phyloP scores from a whole-genome alignment of 2,113 vertebrate genomes.

The Cyrtonyx montezumae region DNA sequence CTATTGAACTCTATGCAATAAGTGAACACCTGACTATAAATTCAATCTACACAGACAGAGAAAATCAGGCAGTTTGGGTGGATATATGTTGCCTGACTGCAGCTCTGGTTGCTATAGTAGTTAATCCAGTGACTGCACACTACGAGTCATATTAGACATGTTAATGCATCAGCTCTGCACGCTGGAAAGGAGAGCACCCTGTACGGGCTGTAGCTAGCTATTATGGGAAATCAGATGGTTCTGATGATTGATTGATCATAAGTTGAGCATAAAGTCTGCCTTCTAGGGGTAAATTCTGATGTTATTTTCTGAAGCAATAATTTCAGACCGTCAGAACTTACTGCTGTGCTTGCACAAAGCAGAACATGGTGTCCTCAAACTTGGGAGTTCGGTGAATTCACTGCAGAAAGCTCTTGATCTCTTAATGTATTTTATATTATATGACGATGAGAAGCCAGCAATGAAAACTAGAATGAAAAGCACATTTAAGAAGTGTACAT shows the following conservation, averaged over 20 bases:
- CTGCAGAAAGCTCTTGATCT: background rate
- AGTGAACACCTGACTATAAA: slow-evolving; percentile 35
- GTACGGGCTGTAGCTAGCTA: slow-evolving; percentile 50
- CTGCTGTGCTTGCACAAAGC: background rate
- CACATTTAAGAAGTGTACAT: background rate
- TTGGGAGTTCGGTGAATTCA: background rate
- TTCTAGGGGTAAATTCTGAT: background rate
- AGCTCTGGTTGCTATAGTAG: slow-evolving; percentile 73
- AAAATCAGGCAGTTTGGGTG: slow-evolving; percentile 50
- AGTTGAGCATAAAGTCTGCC: background rate
- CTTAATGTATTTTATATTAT: background rate
- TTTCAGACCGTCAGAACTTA: background rate
- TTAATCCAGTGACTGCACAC: slow-evolving; percentile 70
- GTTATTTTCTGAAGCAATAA: background rate
- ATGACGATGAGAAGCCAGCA: background rate
- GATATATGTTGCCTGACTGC: slow-evolving; percentile 44
- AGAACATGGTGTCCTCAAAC: background rate
- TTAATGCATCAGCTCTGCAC: slow-evolving; percentile 59
- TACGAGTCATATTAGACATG: slow-evolving; percentile 36
- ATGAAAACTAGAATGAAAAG: background rate
- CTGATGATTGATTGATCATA: slow-evolving; percentile 25
- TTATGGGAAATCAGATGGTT: slow-evolving; percentile 27
- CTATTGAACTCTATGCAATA: background rate
- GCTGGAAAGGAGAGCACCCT: slow-evolving; percentile 40
- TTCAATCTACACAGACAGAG: slow-evolving; percentile 31